Evolutionary conservation across 2,113 vertebrate genomes (phyloP).

Genomic region (Acanthochromis polyacanthus): DNA sequence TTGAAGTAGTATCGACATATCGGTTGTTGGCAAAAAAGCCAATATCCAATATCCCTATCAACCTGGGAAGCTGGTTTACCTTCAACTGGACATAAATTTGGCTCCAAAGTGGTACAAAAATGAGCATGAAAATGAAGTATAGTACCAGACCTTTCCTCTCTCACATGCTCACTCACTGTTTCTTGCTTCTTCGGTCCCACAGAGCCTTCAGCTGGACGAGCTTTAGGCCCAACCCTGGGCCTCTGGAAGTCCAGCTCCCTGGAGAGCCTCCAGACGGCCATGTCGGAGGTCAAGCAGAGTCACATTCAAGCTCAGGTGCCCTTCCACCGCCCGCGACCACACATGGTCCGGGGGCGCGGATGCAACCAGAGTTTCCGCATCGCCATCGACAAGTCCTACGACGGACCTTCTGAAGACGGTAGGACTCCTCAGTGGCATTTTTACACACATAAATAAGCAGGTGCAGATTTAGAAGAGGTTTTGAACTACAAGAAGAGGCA

Average conservation of each 20-base stretch:
- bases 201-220: constrained; percentile 74
- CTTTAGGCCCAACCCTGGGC: constrained; percentile 93
- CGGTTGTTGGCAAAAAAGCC: too few species aligned
- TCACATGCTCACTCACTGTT: background rate
- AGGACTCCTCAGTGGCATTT: constrained; percentile 34
- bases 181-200: constrained; percentile 13
- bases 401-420: constrained; percentile 94
- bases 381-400: constrained; percentile 96
- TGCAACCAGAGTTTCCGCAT: constrained; percentile 95
- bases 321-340: constrained; percentile 91
- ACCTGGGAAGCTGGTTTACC: too few species aligned
- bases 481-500: background rate
- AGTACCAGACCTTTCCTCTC: too few species aligned
- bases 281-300: constrained; percentile 87
- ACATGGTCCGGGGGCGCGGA: constrained; percentile 91
- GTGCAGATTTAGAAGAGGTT: too few species aligned
- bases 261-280: constrained; percentile 94
- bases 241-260: constrained; percentile 96
- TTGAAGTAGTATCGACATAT: too few species aligned
- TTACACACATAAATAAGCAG: background rate
- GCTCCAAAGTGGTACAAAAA: background rate
- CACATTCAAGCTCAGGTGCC: constrained; percentile 86
- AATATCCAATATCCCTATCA: too few species aligned
- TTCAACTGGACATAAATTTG: background rate
- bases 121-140: too few species aligned